A percentile compares a stretch with the other conserved stretches of the same genome.
Conservation (phyloP, 2,113 vertebrate genomes). For the Ginglymostoma cirratum region DNA sequence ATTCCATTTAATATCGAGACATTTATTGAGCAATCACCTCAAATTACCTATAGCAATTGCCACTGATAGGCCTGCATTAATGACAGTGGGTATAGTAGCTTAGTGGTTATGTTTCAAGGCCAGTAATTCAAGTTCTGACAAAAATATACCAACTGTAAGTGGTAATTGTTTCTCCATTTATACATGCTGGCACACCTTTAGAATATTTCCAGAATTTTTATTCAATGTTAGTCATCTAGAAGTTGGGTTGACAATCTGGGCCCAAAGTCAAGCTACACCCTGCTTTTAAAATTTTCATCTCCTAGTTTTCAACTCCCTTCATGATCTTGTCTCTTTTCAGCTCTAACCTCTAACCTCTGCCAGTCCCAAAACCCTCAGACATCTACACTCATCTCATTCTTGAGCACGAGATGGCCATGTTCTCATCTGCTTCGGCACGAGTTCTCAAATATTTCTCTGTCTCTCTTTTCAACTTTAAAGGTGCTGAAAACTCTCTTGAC, state of each 20-base stretch:
- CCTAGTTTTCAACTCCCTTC: background rate
- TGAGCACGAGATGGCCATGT: background rate
- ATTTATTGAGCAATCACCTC: background rate
- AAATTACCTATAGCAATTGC: background rate
- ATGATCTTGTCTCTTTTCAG: background rate
- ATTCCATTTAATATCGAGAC: background rate
- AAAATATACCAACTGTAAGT: background rate
- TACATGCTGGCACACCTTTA: background rate
- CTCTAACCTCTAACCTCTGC: background rate
- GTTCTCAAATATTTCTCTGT: no score
- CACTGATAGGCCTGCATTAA: background rate
- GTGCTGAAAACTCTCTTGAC: background rate
- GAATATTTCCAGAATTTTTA: background rate
- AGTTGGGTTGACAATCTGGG: background rate
- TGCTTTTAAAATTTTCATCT: background rate
- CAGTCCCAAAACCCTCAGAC: background rate
- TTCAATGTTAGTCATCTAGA: background rate
- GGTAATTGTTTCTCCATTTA: background rate
- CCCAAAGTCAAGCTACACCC: background rate
- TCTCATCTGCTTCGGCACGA: background rate
- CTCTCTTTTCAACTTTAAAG: background rate
- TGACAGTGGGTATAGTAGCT: background rate
- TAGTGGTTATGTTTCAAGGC: background rate
- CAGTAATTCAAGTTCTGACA: background rate
- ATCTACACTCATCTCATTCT: no score